Percentiles rank a stretch among this genome's conserved stretches.
phyloP scores from a whole-genome alignment of 1,140 invertebrate species.

The Stenopsyche tienmushanensis region DNA sequence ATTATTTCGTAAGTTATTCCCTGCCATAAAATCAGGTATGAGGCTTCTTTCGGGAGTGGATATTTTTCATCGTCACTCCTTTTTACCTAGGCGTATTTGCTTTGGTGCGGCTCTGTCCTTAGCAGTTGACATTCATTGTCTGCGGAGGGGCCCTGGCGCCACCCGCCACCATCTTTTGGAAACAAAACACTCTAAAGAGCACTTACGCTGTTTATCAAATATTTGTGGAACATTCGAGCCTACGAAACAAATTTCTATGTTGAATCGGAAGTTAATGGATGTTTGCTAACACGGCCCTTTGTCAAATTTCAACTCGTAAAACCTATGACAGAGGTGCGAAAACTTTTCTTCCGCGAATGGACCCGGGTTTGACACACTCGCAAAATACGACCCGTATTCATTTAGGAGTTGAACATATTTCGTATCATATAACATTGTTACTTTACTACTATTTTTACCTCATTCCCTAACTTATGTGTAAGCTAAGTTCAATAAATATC shows the following conservation, averaged over 20 bases:
- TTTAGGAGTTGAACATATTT: background rate
- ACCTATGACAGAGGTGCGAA: conserved; percentile 2
- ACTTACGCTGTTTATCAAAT: conserved; percentile 41
- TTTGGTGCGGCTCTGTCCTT: background rate
- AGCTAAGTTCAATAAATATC: no score
- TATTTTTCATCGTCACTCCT: background rate
- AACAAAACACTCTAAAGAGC: conserved; percentile 36
- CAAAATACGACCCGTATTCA: background rate
- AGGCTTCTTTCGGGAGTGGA: no score
- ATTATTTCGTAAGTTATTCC: no score
- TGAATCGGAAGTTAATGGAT: conserved; percentile 43
- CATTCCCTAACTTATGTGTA: no score
- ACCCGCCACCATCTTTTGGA: conserved; percentile 13
- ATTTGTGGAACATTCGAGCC: conserved; percentile 41
- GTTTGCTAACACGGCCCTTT: conserved; percentile 40
- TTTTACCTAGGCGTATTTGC: background rate
- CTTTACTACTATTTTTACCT: no score
- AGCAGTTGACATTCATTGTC: background rate
- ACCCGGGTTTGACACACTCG: background rate
- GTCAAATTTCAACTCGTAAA: conserved; percentile 38
- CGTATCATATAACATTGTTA: no score
- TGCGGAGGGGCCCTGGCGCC: conserved; percentile 12
- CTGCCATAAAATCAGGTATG: no score
- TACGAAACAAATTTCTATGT: conserved; percentile 42
- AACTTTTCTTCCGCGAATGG: background rate